Evolutionary conservation across 1,140 invertebrate genomes (phyloP), one percentile per base, ranked within the genome.

Genomic region (Leptinotarsa texana): DNA sequence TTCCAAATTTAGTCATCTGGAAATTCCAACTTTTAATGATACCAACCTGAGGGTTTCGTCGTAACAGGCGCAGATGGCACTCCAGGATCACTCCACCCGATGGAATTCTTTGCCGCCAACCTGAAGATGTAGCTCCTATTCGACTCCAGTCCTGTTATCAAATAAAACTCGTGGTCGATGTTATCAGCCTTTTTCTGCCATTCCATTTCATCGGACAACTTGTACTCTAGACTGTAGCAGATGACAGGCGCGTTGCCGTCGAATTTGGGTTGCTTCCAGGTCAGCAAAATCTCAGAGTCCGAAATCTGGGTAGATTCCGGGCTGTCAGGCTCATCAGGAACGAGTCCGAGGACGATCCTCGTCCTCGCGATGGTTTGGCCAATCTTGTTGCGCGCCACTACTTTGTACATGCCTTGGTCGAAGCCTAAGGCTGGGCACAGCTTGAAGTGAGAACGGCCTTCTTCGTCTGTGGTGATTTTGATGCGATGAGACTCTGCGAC

Each of bases 401-500:
- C 96, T 84, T 98, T 99, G 84, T 99, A 99, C 77, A 96, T 92
- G 0, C 98, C 98, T 57, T 93, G 89, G 85, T 97, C 96, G 77
- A 93, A 92, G 76, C 92, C 90, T 67, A 92, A 88, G 1, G 91
- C 92, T 1, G 94, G 93, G 48, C 91, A 89, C 67, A 97, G 91
- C 63, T 89, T 89, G 13, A 96, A 85, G 47, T 94, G 92, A 0
- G 93, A 95, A 69, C 94, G 88, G 0, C 95, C 95, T 48, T 93
- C 90, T 24, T 91, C 89, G 74, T 94, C 93, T 66, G 91, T 91
- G 0, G 88, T 88, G 22, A 95, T 91, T 82, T 92, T 93, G 51
- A 96, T 90, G 70, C 95, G 88, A 76, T 92, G 91, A 33, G 90
- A 92, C 83, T 96, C 94, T 4, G 91, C 91, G 4, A 96, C 85